A percentile compares a stretch with the other conserved stretches of the same genome.
Conservation (phyloP, 2,113 vertebrate genomes). For the Candoia aspera region DNA sequence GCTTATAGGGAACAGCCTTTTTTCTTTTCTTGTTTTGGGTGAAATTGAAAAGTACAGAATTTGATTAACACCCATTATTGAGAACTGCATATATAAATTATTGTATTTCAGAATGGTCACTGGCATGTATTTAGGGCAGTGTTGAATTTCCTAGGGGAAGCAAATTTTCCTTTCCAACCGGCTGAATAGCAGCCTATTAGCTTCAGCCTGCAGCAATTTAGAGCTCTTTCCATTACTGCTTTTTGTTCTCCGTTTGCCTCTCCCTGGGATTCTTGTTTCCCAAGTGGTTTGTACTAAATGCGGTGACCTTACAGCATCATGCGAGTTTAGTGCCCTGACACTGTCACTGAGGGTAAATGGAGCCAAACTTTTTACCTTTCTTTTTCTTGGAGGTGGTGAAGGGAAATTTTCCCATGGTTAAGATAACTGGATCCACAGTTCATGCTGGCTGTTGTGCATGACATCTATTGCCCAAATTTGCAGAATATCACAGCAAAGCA, state of each 20-base stretch:
- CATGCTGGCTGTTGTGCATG: neutral
- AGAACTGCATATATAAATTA: neutral
- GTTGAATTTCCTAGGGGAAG: neutral
- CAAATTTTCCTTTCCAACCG: neutral
- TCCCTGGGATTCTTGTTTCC: neutral
- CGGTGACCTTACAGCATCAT: neutral
- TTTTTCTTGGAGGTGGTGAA: neutral
- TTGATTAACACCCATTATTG: neutral
- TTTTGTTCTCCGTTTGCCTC: neutral
- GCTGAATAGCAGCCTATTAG: neutral
- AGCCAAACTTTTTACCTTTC: neutral
- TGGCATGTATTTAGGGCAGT: neutral
- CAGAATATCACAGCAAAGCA: neutral
- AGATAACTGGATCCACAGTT: neutral
- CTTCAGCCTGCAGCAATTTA: neutral
- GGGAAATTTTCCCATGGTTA: neutral
- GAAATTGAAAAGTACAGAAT: constrained; percentile 15
- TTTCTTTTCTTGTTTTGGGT: neutral
- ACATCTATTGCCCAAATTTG: neutral
- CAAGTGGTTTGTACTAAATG: neutral
- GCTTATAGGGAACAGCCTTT: constrained; percentile 10
- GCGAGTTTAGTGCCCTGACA: neutral
- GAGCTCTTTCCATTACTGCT: neutral
- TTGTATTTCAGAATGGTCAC: neutral
- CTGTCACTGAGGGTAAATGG: neutral